Evolutionary conservation across 2,113 vertebrate genomes (phyloP), one percentile per base, ranked within the genome.

Genomic region (Triplophysa rosa): DNA sequence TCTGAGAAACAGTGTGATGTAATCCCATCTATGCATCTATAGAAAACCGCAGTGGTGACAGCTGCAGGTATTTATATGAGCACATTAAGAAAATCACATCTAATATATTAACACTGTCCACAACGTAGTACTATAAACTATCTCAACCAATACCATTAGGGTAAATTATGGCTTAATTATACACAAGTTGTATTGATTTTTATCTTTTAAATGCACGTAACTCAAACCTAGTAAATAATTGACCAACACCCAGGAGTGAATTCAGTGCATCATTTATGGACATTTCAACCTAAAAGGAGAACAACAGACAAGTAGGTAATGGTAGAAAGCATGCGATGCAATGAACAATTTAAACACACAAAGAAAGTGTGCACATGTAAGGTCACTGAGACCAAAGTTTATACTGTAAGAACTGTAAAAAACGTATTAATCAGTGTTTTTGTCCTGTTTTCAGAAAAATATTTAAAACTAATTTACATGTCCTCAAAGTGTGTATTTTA

Each of bases 161-260:
- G 80, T 89, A 91, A 90, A 89, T 88, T 68, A 91, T 87, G 81
- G 82, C 76, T 87, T 86, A 90, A 90, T 91, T 90, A 90, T 81
- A 87, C 75, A 82, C 80, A 67, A 82, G 61, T 42, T 67, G 77
- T 78, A 89, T 90, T 86, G 90, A 92, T 92, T 89, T 83, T 81
- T 82, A 77, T 80, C 70, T 84, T 84, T 86, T 82, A 87, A 87
- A 87, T 70, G 82, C 77, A 79, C 82, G 85, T 88, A 91, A 91
- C 82, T 90, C 86, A 88, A 84, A 84, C 82, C 84, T 87, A 80
- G 84, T 88, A 87, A 90, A 88, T 82, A 82, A 89, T 86, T 82
- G 74, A 86, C 78, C 37, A 69, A 19, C 80, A 72, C 56, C 59
- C 67, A 67, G 21, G 8, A 73, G 68, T 84, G 82, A 85, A 89